Evolutionary conservation across 2,113 vertebrate species (phyloP), one percentile per base, ranked within the genome.

Genomic region (Actenoides hombroni): DNA sequence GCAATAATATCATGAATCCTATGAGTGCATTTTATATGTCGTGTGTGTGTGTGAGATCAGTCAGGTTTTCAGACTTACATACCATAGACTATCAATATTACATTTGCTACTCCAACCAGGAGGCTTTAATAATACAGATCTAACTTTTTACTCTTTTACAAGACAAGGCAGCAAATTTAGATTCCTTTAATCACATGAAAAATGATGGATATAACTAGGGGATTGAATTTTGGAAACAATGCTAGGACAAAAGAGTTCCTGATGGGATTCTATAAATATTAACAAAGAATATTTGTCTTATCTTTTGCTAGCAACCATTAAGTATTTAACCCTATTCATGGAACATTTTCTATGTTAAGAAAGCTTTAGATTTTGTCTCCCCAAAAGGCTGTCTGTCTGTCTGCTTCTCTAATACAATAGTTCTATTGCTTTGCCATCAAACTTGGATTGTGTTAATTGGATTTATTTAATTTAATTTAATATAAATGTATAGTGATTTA

Each of bases 241-340:
- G 75, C 93, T 90, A 70, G 94, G 95, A 95, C 94, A 90, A 95
- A 97, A 71, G 77, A 96, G 94, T 94, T 95, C 92, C 96, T 92
- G 91, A 95, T 90, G 96, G 86, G 95, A 84, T 88, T 92, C 95
- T 96, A 94, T 96, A 93, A 95, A 95, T 97, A 95, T 97, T 97
- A 97, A 97, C 97, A 96, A 95, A 96, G 96, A 96, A 91, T 95
- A 89, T 96, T 96, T 97, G 96, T 97, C 97, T 97, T 95, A 78
- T 88, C 95, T 97, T 96, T 92, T 96, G 96, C 90, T 95, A 96
- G 96, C 94, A 95, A 96, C 86, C 92, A 95, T 86, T 95, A 94
- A 93, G 90, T 93, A 93, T 95, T 97, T 97, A 91, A 94, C 96
- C 94, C 88, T 95, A 85, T 95, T 96, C 92, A 86, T 18, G 37